Evolutionary conservation across 2,888 invertebrate genomes (phyloP).

Genomic region (Orthosia gracilis): DNA sequence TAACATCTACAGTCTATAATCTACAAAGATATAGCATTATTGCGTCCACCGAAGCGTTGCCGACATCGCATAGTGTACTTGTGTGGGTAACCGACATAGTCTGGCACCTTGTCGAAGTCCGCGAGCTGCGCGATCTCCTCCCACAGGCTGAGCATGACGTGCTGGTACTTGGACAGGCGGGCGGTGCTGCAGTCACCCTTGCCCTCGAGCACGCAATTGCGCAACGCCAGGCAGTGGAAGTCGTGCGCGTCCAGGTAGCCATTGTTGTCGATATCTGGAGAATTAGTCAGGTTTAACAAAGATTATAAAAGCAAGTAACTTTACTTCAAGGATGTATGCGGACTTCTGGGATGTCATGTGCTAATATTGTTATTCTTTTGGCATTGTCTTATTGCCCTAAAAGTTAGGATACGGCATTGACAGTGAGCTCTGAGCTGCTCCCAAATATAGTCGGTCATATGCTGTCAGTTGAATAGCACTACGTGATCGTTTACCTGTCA

Average conservation of each 20-base stretch:
- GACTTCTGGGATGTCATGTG: neutral
- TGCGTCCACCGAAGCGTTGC: conserved; percentile 72
- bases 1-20: conserved; percentile 51
- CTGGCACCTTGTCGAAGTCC: conserved; percentile 96
- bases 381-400: neutral
- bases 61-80: conserved; percentile 73
- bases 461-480: conserved; percentile 12
- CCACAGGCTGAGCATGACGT: conserved; percentile 96
- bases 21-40: conserved; percentile 69
- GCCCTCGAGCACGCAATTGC: conserved; percentile 95
- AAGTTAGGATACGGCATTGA: neutral
- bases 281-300: conserved; percentile 76
- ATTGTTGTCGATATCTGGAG: conserved; percentile 96
- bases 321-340: neutral
- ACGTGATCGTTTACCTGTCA: conserved; percentile 23
- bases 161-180: conserved; percentile 94
- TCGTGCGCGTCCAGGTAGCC: conserved; percentile 96
- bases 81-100: conserved; percentile 89
- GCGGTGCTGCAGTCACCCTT: conserved; percentile 95
- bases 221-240: conserved; percentile 95
- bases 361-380: neutral
- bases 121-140: conserved; percentile 96
- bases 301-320: neutral
- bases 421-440: neutral
- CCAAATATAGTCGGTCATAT: conserved; percentile 4